Base-by-base conservation (phyloP, 2,797 vertebrate genomes). In the Poecile montanus region DNA sequence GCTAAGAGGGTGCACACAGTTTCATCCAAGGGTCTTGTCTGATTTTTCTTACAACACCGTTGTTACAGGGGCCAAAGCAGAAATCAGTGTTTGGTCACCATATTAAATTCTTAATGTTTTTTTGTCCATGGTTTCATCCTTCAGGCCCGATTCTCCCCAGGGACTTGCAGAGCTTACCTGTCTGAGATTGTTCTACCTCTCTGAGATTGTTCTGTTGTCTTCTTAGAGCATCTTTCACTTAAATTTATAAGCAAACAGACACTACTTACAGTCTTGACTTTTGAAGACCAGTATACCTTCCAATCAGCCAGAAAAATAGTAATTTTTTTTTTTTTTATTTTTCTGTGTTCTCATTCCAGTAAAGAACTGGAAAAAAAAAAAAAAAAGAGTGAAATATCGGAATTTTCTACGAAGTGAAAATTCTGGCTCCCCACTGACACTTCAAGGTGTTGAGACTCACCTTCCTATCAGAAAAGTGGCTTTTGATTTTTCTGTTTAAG, bases 81-180 rank as follows among this genome's bases (percentile, higher is more conserved):
- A 94, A 86, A 75, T 27, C 40, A 5, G 0, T 57, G n/a, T 65
- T 85, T 80, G 47, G 42, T 58, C 36, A 48, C 45, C 40, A 19
- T 30, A 53, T 48, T 30, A 54, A 81, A 48, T 21, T 68, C 9
- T 15, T 70, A 19, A 2, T 47, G 13, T 8, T n/a, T 84, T 72
- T 72, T 78, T 47, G 60, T 22, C 56, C 34, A 22, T 2, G 1
- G 58, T 54, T 87, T 54, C 58, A 54, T 57, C 48, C 23, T 63
- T 82, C 63, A 71, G 74, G 27, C 29, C 42, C 0, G 0, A 32
- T 34, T 48, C 9, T 58, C 36, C 54, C 25, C 1, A 6, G 11
- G 11, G 40, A 32, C 48, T 89, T 76, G 68, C 68, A 71, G 51
- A 66, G 13, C 6, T 84, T 91, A 88, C 11, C 3, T 51, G 36